phyloP scores from a whole-genome alignment of 2,888 invertebrate species.

The Drosophila quinaria region DNA sequence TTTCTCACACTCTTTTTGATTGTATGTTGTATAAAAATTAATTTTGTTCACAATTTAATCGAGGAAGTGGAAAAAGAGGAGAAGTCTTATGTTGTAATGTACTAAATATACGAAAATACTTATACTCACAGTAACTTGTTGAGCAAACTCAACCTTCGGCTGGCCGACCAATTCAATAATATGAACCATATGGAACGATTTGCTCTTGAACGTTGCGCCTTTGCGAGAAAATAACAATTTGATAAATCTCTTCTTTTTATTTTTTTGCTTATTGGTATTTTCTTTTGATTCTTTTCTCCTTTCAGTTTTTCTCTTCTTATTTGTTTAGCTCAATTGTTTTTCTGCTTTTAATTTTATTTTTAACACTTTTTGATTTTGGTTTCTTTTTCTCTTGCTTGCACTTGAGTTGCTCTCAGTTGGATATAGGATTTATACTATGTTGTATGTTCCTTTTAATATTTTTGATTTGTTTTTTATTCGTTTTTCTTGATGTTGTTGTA shows the following conservation, averaged over 20 bases:
- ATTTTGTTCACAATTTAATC: conserved; percentile 52
- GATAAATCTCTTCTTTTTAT: conserved; percentile 32
- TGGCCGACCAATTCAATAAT: conserved; percentile 92
- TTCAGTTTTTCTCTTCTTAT: conserved; percentile 25
- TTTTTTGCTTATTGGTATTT: conserved; percentile 23
- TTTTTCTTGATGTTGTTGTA: conserved; percentile 16
- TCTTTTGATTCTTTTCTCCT: conserved; percentile 44
- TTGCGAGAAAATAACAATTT: conserved; percentile 69
- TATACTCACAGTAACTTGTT: conserved; percentile 91
- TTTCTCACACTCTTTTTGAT: conserved; percentile 13
- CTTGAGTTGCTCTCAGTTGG: conserved; percentile 51
- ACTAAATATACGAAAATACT: conserved; percentile 13
- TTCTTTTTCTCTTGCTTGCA: conserved; percentile 49
- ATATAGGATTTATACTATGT: conserved; percentile 23
- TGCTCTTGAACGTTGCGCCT: conserved; percentile 77
- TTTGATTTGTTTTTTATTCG: conserved; percentile 4
- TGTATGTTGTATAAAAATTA: conserved; percentile 49
- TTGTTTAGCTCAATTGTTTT: conserved; percentile 26
- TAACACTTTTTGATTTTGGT: conserved; percentile 37
- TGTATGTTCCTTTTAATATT: conserved; percentile 22
- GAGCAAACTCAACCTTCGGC: conserved; percentile 92
- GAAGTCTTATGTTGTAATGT: conserved; percentile 7
- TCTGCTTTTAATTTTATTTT: conserved; percentile 30
- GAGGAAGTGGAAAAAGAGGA: background rate
- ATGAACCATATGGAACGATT: conserved; percentile 92